These are phyloP conservation scores for Zaprionus bogoriensis DNA, from an alignment of 2,888 invertebrate species.

Conservation along the genomic window DNA sequence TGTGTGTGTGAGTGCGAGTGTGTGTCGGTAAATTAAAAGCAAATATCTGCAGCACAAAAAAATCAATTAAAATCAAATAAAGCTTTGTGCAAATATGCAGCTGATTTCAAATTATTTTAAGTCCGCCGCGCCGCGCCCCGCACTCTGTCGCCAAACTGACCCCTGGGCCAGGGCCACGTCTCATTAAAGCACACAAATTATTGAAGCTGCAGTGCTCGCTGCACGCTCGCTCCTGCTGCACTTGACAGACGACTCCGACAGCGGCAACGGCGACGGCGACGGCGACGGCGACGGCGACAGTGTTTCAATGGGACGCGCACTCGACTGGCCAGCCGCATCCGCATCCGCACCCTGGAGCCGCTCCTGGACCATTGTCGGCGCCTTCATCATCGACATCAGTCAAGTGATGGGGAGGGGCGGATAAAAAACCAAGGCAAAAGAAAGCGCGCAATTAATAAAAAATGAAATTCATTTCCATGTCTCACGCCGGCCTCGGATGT, in stretches of 20 bases:
- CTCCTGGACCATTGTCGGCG: slow-evolving; percentile 30
- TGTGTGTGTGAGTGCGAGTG: slow-evolving; percentile 11
- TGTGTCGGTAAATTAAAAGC: slow-evolving; percentile 67
- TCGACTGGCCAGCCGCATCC: slow-evolving; percentile 26
- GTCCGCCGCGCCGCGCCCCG: not conserved
- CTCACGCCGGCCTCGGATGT: slow-evolving; percentile 33
- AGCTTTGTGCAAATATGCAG: slow-evolving; percentile 73
- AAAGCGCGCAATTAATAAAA: slow-evolving; percentile 63
- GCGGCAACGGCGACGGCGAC: not conserved
- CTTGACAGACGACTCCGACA: not conserved
- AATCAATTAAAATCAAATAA: slow-evolving; percentile 76
- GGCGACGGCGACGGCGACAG: slow-evolving; percentile 25
- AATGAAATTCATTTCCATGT: slow-evolving; percentile 60
- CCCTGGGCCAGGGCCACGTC: not conserved
- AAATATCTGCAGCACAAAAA: slow-evolving; percentile 55
- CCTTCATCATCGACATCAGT: slow-evolving; percentile 41
- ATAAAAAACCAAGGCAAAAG: slow-evolving; percentile 5
- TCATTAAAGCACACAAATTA: slow-evolving; percentile 66
- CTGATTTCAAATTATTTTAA: slow-evolving; percentile 72
- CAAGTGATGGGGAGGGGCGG: slow-evolving; percentile 42
- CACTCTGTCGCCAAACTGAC: not conserved
- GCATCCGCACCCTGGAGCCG: slow-evolving; percentile 22
- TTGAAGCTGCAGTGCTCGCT: slow-evolving; percentile 30
- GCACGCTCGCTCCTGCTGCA: not conserved
- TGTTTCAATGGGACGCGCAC: slow-evolving; percentile 58